phyloP scores from a whole-genome alignment of 2,113 vertebrate species.

The Aspidoscelis tigris region DNA sequence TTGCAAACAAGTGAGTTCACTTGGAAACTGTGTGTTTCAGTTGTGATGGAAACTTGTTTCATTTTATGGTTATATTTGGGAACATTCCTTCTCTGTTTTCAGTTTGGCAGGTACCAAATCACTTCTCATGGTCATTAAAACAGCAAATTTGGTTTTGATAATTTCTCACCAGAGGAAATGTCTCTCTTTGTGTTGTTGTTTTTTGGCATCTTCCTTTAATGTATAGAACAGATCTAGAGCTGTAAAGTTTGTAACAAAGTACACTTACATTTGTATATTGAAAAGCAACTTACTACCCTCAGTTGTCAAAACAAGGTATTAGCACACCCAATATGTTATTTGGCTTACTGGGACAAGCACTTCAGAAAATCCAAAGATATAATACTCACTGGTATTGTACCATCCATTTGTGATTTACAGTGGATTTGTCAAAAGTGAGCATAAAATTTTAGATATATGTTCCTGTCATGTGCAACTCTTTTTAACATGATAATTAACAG shows the following conservation, averaged over 20 bases:
- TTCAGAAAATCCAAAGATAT: constrained; percentile 61
- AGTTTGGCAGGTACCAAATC: constrained; percentile 40
- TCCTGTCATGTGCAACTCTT: constrained; percentile 13
- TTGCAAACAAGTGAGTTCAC: not conserved
- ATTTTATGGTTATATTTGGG: constrained; percentile 30
- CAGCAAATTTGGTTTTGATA: not conserved
- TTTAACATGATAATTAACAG: constrained; percentile 46
- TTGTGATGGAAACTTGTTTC: constrained; percentile 56
- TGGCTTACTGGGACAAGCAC: constrained; percentile 42
- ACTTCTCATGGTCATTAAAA: constrained; percentile 36
- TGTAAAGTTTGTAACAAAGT: constrained; percentile 42
- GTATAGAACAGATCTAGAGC: not conserved
- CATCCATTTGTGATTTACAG: not conserved
- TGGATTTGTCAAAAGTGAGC: too few relatives aligned
- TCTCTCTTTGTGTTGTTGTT: not conserved
- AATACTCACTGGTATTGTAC: constrained; percentile 22
- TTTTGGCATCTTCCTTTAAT: constrained; percentile 35
- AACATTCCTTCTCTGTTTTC: constrained; percentile 47
- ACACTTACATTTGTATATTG: constrained; percentile 58
- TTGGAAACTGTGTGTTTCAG: constrained; percentile 11
- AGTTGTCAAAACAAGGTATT: constrained; percentile 40
- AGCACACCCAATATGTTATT: constrained; percentile 36
- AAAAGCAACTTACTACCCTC: constrained; percentile 17
- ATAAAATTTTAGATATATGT: not conserved
- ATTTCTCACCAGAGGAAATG: too few relatives aligned